These are phyloP conservation scores for Eugnorisma glareosa DNA, from an alignment of 2,888 invertebrate species.

Conservation along the genomic window DNA sequence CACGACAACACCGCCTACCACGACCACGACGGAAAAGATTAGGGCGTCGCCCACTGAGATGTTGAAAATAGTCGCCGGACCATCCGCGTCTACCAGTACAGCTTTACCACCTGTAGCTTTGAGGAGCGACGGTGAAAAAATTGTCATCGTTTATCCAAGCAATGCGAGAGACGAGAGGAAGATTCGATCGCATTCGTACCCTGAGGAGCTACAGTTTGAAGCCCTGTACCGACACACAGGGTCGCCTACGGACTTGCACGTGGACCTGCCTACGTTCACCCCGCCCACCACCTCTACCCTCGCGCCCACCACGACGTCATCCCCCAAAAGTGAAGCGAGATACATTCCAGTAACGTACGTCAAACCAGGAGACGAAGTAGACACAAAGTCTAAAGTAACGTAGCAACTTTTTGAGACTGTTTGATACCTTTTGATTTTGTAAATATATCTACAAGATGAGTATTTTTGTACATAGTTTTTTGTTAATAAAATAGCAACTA, in stretches of 20 bases:
- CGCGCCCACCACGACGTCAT: conserved; percentile 68
- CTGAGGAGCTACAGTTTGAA: conserved; percentile 89
- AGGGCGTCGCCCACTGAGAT: conserved; percentile 83
- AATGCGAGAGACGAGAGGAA: conserved; percentile 88
- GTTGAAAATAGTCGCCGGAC: conserved; percentile 82
- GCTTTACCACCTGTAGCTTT: conserved; percentile 86
- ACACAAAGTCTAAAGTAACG: conserved; percentile 64
- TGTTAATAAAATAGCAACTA: conserved; percentile 30
- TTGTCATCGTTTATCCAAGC: conserved; percentile 89
- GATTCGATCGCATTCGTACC: conserved; percentile 87
- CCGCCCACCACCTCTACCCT: conserved; percentile 80
- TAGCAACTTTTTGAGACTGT: conserved; percentile 55
- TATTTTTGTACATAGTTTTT: conserved; percentile 62
- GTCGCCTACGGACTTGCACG: conserved; percentile 82
- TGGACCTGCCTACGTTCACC: conserved; percentile 91
- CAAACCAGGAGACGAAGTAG: conserved; percentile 68
- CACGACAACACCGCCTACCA: conserved; percentile 69
- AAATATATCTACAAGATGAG: conserved; percentile 50
- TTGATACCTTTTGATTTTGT: conserved; percentile 50
- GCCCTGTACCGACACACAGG: conserved; percentile 86
- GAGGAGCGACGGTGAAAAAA: conserved; percentile 85
- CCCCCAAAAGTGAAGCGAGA: conserved; percentile 71
- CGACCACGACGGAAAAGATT: conserved; percentile 78
- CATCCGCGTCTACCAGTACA: conserved; percentile 82
- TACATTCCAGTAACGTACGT: conserved; percentile 81